Base-by-base conservation (phyloP, 2,113 vertebrate genomes). In the Okapia johnstoni region DNA sequence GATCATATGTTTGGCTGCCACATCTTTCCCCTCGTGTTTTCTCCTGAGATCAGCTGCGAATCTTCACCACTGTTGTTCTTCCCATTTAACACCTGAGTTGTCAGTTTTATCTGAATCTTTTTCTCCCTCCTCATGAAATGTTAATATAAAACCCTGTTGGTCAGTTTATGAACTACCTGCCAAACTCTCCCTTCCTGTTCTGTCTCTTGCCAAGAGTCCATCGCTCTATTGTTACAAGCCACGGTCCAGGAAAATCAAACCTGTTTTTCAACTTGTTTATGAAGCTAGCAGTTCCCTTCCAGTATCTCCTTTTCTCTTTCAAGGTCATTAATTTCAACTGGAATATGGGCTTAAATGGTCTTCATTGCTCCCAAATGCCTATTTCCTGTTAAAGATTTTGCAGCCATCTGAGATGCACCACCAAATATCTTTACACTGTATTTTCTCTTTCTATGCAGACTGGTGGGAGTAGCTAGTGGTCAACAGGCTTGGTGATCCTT, bases 161-260 rank as follows among this genome's bases (percentile, higher is more conserved):
- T 95, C 84, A 76, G 48, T 86, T 85, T 40, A 58, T 54, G 54
- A 96, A 89, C n/a, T 76, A 91, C 57, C 40, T 89, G 93, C 54
- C 76, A 93, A 61, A 61, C 23, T 90, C 58, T 96, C 6, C 36
- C 81, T 93, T 95, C 83, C 90, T 73, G 28, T 92, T 81, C 93
- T 97, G 13, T 55, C 58, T 93, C 50, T 92, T 95, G 95, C 70
- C 85, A 96, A 93, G 80, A 77, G n/a, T 58, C 70, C 21, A 50
- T 73, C 6, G 5, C 30, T 77, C 43, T 92, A 58, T 93, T 89
- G 58, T 77, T 85, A 19, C 76, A 97, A 96, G 90, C 66, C 83
- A 36, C 26, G 30, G 76, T 80, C 92, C 30, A 86, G 90, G 90
- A 93, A 97, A 85, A 96, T 86, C 52, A 92, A 95, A 96, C 33